Conservation (phyloP, 37 sponge, comb jelly and placozoan species). For the Cliona cf. orientalis region DNA sequence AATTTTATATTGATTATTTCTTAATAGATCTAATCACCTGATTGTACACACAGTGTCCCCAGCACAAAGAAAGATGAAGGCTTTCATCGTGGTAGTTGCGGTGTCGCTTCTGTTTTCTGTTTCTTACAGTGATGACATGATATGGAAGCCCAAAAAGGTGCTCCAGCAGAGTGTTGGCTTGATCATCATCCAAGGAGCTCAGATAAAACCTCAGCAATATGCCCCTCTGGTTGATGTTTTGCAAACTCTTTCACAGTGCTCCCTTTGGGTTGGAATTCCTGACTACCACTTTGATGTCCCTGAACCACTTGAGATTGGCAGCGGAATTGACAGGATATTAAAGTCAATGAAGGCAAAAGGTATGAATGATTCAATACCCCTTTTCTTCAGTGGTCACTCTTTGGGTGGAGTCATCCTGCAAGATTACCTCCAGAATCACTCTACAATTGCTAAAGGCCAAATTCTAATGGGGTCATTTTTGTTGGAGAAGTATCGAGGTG, state of each 20-base stretch:
- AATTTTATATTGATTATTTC: too few relatives aligned
- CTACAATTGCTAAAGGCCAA: slow-evolving; percentile 36
- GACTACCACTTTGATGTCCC: slow-evolving; percentile 54
- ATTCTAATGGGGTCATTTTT: slow-evolving; percentile 80
- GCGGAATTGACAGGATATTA: slow-evolving; percentile 49
- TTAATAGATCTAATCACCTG: too few relatives aligned
- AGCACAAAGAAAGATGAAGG: too few relatives aligned
- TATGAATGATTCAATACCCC: slow-evolving; percentile 42
- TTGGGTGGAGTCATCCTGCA: slow-evolving; percentile 75
- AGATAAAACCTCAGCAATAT: slow-evolving; percentile 63
- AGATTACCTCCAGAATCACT: slow-evolving; percentile 52
- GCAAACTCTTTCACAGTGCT: slow-evolving; percentile 42
- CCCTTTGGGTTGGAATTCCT: slow-evolving; percentile 86
- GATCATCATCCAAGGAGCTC: slow-evolving; percentile 79
- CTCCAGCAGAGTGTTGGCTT: slow-evolving; percentile 41
- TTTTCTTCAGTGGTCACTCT: slow-evolving; percentile 74
- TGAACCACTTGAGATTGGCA: slow-evolving; percentile 61
- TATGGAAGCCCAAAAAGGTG: slow-evolving; percentile 49
- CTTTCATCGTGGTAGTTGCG: too few relatives aligned
- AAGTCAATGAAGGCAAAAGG: slow-evolving; percentile 40
- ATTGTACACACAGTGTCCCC: too few relatives aligned
- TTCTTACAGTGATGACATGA: slow-evolving; percentile 39
- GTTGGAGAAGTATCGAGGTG: slow-evolving; percentile 41
- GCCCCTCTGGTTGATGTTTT: slow-evolving; percentile 56
- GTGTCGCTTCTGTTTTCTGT: too few relatives aligned